Conservation (phyloP, 1,140 invertebrate genomes). For the Drosophila funebris region DNA sequence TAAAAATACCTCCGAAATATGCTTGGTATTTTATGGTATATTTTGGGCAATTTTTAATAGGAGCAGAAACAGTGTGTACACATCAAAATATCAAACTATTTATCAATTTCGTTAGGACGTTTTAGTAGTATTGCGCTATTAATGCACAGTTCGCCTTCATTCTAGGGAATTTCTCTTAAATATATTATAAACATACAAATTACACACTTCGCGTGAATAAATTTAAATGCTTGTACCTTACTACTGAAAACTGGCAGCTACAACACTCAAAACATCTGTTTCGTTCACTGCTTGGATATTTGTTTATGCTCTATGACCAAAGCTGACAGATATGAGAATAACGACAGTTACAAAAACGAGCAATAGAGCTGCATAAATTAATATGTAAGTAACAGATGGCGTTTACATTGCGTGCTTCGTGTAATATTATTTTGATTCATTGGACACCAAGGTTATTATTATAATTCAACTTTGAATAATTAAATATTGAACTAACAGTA, state of each 20-base stretch:
- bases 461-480: no score
- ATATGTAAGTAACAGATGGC: not conserved
- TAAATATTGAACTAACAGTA: no score
- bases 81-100: not conserved
- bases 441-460: no score
- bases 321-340: not conserved
- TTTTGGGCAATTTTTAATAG: not conserved
- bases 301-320: not conserved
- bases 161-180: no score
- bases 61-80: not conserved
- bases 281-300: not conserved
- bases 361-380: no score
- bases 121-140: no score
- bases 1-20: conserved; percentile 7
- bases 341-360: not conserved
- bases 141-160: no score
- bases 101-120: no score
- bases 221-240: no score
- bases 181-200: no score
- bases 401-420: not conserved
- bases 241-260: not conserved
- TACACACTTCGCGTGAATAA: no score
- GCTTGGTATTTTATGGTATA: conserved; percentile 5
- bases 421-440: no score
- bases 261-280: not conserved